phyloP scores from a whole-genome alignment of 2,888 invertebrate genomes.

The Elmis aenea region DNA sequence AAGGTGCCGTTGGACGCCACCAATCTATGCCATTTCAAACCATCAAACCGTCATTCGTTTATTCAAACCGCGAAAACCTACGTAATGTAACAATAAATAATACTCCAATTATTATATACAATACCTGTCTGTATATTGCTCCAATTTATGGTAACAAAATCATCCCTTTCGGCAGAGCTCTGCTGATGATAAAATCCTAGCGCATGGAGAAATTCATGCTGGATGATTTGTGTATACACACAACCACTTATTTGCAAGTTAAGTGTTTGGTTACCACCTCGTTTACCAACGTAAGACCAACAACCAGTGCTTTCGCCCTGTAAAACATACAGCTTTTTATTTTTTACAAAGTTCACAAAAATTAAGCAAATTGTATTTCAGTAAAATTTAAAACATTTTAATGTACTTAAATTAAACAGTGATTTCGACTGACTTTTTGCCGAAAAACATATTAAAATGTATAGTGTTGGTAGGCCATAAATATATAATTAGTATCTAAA shows the following conservation, averaged over 20 bases:
- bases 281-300: constrained; percentile 3
- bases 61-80: too few species aligned
- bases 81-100: too few species aligned
- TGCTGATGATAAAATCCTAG: constrained; percentile 83
- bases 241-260: constrained; percentile 8
- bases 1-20: too few species aligned
- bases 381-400: too few species aligned
- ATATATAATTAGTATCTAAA: too few species aligned
- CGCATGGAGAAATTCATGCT: constrained; percentile 75
- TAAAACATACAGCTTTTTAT: not conserved
- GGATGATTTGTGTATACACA: too few species aligned
- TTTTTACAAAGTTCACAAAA: not conserved
- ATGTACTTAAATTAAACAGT: too few species aligned
- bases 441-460: too few species aligned
- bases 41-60: too few species aligned
- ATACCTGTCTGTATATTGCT: constrained; percentile 56
- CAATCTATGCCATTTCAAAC: too few species aligned
- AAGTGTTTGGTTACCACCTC: constrained; percentile 3
- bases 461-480: too few species aligned
- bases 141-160: constrained; percentile 68
- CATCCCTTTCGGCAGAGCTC: constrained; percentile 72
- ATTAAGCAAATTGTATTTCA: not conserved
- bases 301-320: constrained; percentile 17
- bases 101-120: not conserved
- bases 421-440: too few species aligned